Conservation (phyloP, 2,888 invertebrate genomes). For the Cephus spinipes region DNA sequence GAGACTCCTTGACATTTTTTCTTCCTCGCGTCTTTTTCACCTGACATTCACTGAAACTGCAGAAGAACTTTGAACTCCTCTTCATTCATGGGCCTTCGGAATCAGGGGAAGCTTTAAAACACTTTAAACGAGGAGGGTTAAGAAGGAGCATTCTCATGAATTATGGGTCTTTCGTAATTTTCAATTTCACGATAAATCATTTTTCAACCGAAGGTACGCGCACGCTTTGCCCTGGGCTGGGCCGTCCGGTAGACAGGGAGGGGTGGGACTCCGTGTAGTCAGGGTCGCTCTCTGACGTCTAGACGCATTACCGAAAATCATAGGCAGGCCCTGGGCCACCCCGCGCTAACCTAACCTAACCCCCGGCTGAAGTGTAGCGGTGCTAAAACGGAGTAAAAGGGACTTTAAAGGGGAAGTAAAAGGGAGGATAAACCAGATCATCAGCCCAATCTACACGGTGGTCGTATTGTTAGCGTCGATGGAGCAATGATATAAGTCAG, state of each 20-base stretch:
- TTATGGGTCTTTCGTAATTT: not conserved
- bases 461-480: not conserved
- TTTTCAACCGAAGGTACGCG: not conserved
- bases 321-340: not conserved
- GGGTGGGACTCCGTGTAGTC: constrained; percentile 2
- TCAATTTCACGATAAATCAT: not conserved
- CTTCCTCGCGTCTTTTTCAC: not conserved
- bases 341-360: not conserved
- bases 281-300: constrained; percentile 13
- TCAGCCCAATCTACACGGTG: not conserved
- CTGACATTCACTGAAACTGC: not conserved
- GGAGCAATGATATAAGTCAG: not conserved
- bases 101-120: not conserved
- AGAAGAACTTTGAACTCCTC: not conserved
- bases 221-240: not conserved
- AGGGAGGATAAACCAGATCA: not conserved
- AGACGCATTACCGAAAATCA: constrained; percentile 22
- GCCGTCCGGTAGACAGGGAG: not conserved
- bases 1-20: not conserved
- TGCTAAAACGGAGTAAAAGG: not conserved
- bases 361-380: not conserved
- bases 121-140: not conserved
- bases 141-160: not conserved
- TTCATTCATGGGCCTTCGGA: not conserved
- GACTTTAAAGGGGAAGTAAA: too few species aligned